Percentiles rank a stretch among this genome's conserved stretches.
phyloP scores from a whole-genome alignment of 2,113 vertebrate species.

The Tachysurus fulvidraco region DNA sequence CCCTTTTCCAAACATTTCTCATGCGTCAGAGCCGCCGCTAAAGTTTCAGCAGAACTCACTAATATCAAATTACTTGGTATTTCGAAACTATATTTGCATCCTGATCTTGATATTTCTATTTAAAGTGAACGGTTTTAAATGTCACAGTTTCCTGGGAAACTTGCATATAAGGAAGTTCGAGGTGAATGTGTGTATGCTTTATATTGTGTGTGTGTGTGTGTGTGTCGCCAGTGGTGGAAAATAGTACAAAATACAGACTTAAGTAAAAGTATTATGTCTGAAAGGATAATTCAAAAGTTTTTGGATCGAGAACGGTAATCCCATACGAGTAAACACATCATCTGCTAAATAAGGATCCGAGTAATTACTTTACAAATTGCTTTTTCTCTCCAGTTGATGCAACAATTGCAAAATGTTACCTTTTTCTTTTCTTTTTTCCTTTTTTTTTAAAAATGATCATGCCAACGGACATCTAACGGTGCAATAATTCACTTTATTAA shows the following conservation, averaged over 20 bases:
- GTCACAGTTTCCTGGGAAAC: slow-evolving; percentile 29
- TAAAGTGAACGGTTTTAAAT: slow-evolving; percentile 35
- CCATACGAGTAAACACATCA: not conserved
- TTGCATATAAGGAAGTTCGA: not conserved
- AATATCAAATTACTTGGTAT: slow-evolving; percentile 4
- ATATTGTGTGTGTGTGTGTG: not conserved
- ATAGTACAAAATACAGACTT: not conserved
- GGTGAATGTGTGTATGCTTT: not conserved
- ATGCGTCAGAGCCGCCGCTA: not conserved
- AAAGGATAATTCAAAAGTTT: not conserved
- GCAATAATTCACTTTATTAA: not conserved
- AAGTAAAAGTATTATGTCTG: not conserved
- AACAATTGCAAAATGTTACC: not conserved
- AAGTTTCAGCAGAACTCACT: slow-evolving; percentile 13
- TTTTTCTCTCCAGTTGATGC: not conserved
- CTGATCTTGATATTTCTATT: slow-evolving; percentile 17
- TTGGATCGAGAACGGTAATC: not conserved
- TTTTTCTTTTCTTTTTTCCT: not conserved
- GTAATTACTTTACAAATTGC: not conserved
- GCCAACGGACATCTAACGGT: not conserved
- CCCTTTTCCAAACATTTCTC: slow-evolving; percentile 25
- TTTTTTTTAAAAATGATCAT: not conserved
- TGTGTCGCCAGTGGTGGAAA: not conserved
- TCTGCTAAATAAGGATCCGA: too few relatives aligned
- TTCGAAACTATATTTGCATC: slow-evolving; percentile 15